Percentiles rank a stretch among this genome's conserved stretches.
Evolutionary conservation across 2,797 vertebrate genomes (phyloP).

Genomic region (Malacoctenus gilli): DNA sequence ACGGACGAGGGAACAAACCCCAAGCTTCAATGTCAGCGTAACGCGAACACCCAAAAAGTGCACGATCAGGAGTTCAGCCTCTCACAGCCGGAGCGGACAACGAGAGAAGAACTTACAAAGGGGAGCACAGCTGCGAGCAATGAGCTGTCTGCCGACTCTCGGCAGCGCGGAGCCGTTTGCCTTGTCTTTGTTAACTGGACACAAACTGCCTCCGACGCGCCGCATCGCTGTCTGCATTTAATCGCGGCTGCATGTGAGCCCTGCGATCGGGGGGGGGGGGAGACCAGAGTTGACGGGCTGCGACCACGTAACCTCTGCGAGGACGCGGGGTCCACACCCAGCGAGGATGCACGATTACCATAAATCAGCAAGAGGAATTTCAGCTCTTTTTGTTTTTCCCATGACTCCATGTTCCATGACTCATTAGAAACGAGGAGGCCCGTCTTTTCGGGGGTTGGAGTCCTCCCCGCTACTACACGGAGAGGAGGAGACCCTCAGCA

Average conservation of each 20-base stretch:
- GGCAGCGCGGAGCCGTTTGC: slow-evolving; percentile 42
- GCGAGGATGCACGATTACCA: slow-evolving; percentile 30
- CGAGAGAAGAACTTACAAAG: slow-evolving; percentile 16
- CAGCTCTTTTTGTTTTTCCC: too few species aligned
- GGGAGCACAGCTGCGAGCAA: slow-evolving; percentile 64
- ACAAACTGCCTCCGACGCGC: slow-evolving; percentile 29
- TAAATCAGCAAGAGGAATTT: slow-evolving; percentile 44
- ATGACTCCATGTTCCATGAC: too few species aligned
- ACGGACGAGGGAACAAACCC: slow-evolving; percentile 22
- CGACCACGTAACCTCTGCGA: slow-evolving; percentile 23
- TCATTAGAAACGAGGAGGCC: too few species aligned
- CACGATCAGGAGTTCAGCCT: slow-evolving; percentile 49
- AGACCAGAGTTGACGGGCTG: too few species aligned
- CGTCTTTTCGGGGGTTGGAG: slow-evolving; percentile 35
- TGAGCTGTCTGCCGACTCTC: slow-evolving; percentile 56
- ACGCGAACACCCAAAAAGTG: slow-evolving; percentile 51
- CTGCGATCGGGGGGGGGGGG: too few species aligned
- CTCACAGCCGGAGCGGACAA: slow-evolving; percentile 10
- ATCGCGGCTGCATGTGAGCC: background rate
- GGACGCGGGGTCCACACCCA: slow-evolving; percentile 18
- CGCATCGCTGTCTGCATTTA: slow-evolving; percentile 35
- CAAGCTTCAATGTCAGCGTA: slow-evolving; percentile 34
- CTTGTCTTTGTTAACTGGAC: slow-evolving; percentile 44
- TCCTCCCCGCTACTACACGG: slow-evolving; percentile 35
- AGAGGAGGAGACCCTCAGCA: slow-evolving; percentile 49